Base-by-base conservation (phyloP, 2,797 vertebrate genomes). In the Neomorphus geoffroyi region DNA sequence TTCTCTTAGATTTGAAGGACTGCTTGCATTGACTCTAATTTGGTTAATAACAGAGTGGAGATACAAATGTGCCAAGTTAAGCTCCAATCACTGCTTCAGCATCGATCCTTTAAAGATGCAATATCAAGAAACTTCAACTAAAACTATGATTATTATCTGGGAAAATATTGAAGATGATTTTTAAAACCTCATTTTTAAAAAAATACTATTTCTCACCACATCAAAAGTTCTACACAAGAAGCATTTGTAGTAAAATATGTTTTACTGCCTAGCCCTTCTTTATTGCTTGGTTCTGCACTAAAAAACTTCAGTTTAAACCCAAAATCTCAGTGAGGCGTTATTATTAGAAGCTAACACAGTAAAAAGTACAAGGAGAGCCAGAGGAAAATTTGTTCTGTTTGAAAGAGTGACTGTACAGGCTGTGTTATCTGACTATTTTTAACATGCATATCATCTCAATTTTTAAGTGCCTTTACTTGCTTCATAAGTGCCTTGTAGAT, bases 381-480 rank as follows among this genome's bases (percentile, higher is more conserved):
- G 54, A 75, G 28, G 35, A 77, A 88, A 88, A 88, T 35, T 65
- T 8, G 22, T 23, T 56, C 65, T 8, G 7, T 77, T 92, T 80
- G 35, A 46, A 71, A 80, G 11, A 62, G 58, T 53, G 64, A 45
- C 28, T 26, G 43, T 57, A 54, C 48, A 86, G 54, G 56, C 26
- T 91, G 58, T 45, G 69, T 74, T 71, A 85, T 66, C 77, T 75
- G 73, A 78, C 69, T 96, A 84, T 93, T 95, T 94, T 95, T 96
- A 95, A 92, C 86, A 84, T 60, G 27, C n/a, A n/a, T 56, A 30
- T 73, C 80, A 92, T 81, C 70, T 62, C 41, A 70, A 62, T 88
- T 66, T 41, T 4, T 62, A 95, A 94, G 92, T 93, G 87, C 80
- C 70, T 96, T 90, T 79, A 72, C 91, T 92, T 88, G 92, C 73